A percentile compares a stretch with the other conserved stretches of the same genome.
Conservation (phyloP, 2,888 invertebrate genomes). For the Athetis lepigone region DNA sequence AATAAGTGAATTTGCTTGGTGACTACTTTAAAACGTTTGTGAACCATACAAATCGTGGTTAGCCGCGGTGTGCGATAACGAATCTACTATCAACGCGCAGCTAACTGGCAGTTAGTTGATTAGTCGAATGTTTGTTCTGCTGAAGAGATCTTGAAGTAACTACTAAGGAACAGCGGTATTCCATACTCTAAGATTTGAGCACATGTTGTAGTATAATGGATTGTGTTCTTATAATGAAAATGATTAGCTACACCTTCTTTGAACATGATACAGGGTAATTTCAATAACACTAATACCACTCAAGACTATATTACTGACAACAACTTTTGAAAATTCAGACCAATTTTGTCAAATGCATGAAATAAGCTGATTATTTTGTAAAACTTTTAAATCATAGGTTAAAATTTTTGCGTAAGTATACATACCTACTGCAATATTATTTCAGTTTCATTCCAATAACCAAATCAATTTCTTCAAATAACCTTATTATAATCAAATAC, state of each 20-base stretch:
- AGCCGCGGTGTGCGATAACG: conserved; percentile 76
- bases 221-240: conserved; percentile 25
- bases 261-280: too few relatives aligned
- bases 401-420: too few relatives aligned
- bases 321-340: too few relatives aligned
- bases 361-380: too few relatives aligned
- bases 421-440: too few relatives aligned
- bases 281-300: too few relatives aligned
- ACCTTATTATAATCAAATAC: background rate
- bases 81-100: conserved; percentile 66
- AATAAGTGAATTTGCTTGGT: conserved; percentile 62
- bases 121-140: conserved; percentile 43
- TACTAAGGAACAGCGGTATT: conserved; percentile 8
- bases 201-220: conserved; percentile 15
- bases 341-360: too few relatives aligned
- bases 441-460: too few relatives aligned
- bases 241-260: conserved; percentile 7
- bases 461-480: too few relatives aligned
- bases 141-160: conserved; percentile 54
- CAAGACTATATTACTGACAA: too few relatives aligned
- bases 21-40: conserved; percentile 50
- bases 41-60: conserved; percentile 75
- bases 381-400: too few relatives aligned
- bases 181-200: conserved; percentile 9
- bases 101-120: conserved; percentile 57